Base-by-base conservation (phyloP, 1,140 invertebrate species). In the Drosophila sulfurigaster region DNA sequence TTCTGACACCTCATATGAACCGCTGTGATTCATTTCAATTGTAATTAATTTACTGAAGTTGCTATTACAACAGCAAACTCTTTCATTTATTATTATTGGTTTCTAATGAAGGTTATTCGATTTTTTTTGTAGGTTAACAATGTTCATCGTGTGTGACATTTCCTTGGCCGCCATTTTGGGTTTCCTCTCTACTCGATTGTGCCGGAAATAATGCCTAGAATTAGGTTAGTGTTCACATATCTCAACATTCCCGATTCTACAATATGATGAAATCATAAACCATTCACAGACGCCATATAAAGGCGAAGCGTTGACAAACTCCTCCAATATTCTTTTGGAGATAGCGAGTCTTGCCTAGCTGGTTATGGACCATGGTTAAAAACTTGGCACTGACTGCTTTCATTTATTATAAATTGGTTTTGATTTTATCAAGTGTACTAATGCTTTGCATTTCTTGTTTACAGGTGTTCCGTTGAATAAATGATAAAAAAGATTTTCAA, bases 221-320 rank as follows among this genome's bases (percentile, higher is more conserved):
- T 46, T 45, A 28, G 82, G 82, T 86, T 76, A 70, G 79, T 79
- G 64, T n/a, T 16, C 0, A 28, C 28, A 10, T 20, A n/a, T 6
- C 0, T 1, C 5, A 1, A 13, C 15, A 3, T n/a, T 2, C 1
- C 7, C 25, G 5, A 20, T 0, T 3, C n/a, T n/a, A 38, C 3
- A 5, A 57, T 70, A 79, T 92, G 91, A 92, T 92, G 91, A 92
- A 73, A 58, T 66, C 76, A 72, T 92, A 91, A 92, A 89, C 87
- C 91, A 92, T 92, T 92, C 91, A 89, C 91, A 91, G 91, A 92
- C 91, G 75, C 70, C 91, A 89, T 91, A 92, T 78, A 75, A 92
- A 81, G 56, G 78, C 74, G 51, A 77, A 71, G 71, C 75, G 46
- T 54, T 67, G 78, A 73, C 77, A 75, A 82, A 65, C 87, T 89